phyloP scores from a whole-genome alignment of 1,140 invertebrate genomes.

The Saccostrea cuccullata region DNA sequence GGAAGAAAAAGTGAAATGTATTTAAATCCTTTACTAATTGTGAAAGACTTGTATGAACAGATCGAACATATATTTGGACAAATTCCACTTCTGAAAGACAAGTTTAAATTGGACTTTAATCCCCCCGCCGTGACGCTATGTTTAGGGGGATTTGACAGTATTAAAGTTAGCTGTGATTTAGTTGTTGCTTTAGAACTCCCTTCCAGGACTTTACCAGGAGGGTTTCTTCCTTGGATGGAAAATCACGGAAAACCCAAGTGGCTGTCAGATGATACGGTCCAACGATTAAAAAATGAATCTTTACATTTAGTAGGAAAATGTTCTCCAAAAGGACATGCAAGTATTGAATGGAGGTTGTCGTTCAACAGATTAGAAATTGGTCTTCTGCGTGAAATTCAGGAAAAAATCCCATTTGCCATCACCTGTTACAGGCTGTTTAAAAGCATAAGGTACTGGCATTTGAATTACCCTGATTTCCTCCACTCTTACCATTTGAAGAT shows the following conservation, averaged over 20 bases:
- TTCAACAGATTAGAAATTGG: constrained; percentile 9
- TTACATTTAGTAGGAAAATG: constrained; percentile 14
- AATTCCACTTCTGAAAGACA: background rate
- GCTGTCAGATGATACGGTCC: background rate
- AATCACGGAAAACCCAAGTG: background rate
- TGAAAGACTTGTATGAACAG: constrained; percentile 10
- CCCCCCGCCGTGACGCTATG: background rate
- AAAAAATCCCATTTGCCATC: background rate
- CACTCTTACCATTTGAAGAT: constrained; percentile 20
- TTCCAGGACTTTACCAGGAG: background rate
- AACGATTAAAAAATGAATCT: background rate
- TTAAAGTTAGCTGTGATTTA: background rate
- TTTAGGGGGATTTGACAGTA: background rate
- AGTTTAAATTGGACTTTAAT: background rate
- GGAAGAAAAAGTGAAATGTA: background rate
- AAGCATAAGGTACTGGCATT: constrained; percentile 6
- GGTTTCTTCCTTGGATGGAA: background rate
- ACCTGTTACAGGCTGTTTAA: background rate
- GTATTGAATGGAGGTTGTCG: constrained; percentile 9
- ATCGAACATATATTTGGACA: constrained; percentile 23
- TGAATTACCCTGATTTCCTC: background rate
- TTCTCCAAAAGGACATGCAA: background rate
- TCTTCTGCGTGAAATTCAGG: background rate
- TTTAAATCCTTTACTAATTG: constrained; percentile 3
- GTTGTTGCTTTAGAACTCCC: constrained; percentile 24